Evolutionary conservation across 2,888 invertebrate species (phyloP).

Genomic region (Diaperis boleti): DNA sequence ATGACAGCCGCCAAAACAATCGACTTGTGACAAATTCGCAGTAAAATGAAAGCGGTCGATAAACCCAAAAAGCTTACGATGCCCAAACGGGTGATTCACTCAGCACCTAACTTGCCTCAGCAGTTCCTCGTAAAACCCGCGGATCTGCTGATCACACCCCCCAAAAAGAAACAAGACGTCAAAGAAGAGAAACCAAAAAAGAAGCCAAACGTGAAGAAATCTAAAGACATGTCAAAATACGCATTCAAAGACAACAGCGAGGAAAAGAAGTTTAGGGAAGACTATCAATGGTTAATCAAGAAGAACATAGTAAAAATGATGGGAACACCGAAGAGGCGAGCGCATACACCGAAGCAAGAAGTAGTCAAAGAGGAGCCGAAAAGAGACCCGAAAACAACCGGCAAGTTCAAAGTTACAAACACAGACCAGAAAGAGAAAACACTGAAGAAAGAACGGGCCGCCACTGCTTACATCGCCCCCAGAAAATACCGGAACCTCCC

Average conservation of each 20-base stretch:
- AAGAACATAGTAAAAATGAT: slow-evolving; percentile 18
- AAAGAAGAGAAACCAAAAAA: slow-evolving; percentile 2
- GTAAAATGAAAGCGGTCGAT: slow-evolving; percentile 19
- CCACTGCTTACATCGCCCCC: background rate
- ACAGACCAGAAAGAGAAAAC: background rate
- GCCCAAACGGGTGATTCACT: too few species aligned
- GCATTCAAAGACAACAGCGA: too few species aligned
- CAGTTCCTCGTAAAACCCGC: too few species aligned
- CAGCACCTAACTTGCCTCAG: too few species aligned
- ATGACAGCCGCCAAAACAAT: slow-evolving; percentile 22
- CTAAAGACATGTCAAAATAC: too few species aligned
- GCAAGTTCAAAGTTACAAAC: background rate
- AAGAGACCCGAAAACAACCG: background rate
- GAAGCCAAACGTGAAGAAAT: background rate
- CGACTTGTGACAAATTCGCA: slow-evolving; percentile 17
- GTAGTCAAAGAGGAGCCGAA: too few species aligned
- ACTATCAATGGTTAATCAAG: slow-evolving; percentile 14
- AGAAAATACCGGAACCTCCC: background rate
- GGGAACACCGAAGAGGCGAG: background rate
- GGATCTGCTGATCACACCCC: too few species aligned
- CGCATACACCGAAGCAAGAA: background rate
- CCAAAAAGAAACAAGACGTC: background rate
- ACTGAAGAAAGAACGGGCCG: background rate
- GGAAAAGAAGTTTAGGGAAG: background rate
- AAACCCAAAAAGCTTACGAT: too few species aligned